Conservation (phyloP, 2,113 vertebrate genomes). For the Megalops atlanticus region DNA sequence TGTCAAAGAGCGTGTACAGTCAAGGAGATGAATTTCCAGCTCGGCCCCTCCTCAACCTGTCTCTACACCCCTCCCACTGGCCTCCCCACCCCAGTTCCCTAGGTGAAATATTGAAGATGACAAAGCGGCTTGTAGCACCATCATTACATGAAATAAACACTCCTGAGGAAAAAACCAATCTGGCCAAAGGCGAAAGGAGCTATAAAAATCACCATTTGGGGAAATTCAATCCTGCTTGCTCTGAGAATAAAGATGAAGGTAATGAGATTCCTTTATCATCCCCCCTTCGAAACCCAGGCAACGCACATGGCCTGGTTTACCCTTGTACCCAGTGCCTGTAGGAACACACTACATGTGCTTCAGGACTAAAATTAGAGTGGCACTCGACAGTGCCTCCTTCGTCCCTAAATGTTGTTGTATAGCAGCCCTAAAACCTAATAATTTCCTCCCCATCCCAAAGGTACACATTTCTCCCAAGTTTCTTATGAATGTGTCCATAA, state of each 20-base stretch:
- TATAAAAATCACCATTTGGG: conserved; percentile 41
- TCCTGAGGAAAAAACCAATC: conserved; percentile 46
- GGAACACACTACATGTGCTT: not conserved
- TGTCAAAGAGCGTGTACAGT: not conserved
- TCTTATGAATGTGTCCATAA: conserved; percentile 26
- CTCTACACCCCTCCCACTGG: conserved; percentile 7
- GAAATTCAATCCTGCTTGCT: conserved; percentile 42
- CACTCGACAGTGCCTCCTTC: not conserved
- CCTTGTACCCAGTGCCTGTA: not conserved
- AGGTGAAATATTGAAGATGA: conserved; percentile 43
- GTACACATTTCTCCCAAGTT: not conserved
- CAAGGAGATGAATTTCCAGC: conserved; percentile 19
- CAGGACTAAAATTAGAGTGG: not conserved
- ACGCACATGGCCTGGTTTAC: not conserved
- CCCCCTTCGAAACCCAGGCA: not conserved
- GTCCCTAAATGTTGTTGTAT: not conserved
- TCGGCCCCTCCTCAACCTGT: conserved; percentile 3
- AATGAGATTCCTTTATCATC: conserved; percentile 44
- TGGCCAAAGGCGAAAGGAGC: conserved; percentile 32
- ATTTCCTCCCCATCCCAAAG: not conserved
- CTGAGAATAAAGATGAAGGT: conserved; percentile 45
- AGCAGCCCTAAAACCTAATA: not conserved
- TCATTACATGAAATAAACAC: conserved; percentile 53
- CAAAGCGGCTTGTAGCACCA: conserved; percentile 31
- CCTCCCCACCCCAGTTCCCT: conserved; percentile 1